Conservation (phyloP, 1,140 invertebrate species). For the Drosophila orena region DNA sequence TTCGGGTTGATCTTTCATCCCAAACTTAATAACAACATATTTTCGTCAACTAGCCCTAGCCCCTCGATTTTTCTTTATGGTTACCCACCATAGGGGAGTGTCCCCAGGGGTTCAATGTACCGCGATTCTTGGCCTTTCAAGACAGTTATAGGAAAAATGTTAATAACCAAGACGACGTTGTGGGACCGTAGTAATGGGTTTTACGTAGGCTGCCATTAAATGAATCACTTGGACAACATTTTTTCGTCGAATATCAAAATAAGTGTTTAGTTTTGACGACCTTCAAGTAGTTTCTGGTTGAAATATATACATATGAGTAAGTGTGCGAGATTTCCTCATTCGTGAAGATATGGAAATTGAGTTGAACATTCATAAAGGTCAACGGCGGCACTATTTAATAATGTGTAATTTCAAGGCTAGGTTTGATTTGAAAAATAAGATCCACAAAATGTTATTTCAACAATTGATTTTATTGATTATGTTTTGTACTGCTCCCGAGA, state of each 20-base stretch:
- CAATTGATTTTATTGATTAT: too few species aligned
- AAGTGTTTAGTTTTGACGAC: constrained; percentile 15
- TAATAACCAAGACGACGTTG: constrained; percentile 19
- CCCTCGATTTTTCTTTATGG: constrained; percentile 2
- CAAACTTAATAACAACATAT: constrained; percentile 34
- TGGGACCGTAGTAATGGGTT: constrained; percentile 40
- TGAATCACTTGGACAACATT: constrained; percentile 64
- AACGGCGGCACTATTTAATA: background rate
- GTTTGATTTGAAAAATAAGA: background rate
- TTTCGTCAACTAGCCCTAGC: constrained; percentile 14
- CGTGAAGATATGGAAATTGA: constrained; percentile 15
- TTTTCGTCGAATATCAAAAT: constrained; percentile 17
- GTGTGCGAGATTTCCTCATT: constrained; percentile 18
- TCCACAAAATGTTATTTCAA: background rate
- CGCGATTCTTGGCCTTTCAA: constrained; percentile 29
- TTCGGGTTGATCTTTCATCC: constrained; percentile 13
- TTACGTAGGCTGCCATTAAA: constrained; percentile 66
- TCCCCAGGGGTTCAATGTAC: constrained; percentile 57
- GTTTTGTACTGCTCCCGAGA: too few species aligned
- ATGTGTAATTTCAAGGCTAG: background rate
- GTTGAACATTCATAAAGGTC: constrained; percentile 4
- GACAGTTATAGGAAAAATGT: constrained; percentile 24
- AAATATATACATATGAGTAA: constrained; percentile 27
- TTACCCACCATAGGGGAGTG: constrained; percentile 47
- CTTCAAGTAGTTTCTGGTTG: constrained; percentile 44